These are phyloP conservation scores for Coremacera marginata DNA, from an alignment of 2,888 invertebrate genomes.

Conservation along the genomic window DNA sequence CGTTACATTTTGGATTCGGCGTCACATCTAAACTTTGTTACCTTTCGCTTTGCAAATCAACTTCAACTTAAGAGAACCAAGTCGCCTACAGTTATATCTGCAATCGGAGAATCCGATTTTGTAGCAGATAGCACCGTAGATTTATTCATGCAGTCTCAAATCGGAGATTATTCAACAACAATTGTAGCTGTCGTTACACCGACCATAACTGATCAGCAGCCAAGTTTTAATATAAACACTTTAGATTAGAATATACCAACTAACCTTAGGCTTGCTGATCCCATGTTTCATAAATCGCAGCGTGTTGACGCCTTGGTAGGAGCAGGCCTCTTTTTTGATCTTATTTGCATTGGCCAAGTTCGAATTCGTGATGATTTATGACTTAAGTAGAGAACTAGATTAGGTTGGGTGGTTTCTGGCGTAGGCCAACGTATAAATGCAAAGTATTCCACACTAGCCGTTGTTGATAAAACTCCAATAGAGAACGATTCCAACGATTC, in stretches of 20 bases:
- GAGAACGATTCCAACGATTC: background rate
- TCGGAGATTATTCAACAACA: background rate
- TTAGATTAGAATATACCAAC: conserved; percentile 41
- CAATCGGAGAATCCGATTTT: conserved; percentile 36
- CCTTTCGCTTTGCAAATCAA: conserved; percentile 25
- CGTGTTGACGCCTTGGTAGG: conserved; percentile 46
- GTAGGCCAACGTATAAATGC: conserved; percentile 15
- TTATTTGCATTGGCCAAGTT: conserved; percentile 47
- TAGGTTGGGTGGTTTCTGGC: conserved; percentile 48
- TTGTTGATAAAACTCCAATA: too few species aligned
- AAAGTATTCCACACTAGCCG: background rate
- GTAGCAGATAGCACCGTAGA: conserved; percentile 28
- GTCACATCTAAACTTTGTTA: conserved; percentile 37
- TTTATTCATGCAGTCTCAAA: conserved; percentile 12
- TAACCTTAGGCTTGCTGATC: conserved; percentile 47
- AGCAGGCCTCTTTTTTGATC: conserved; percentile 46
- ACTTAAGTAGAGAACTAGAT: conserved; percentile 45
- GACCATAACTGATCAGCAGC: conserved; percentile 47
- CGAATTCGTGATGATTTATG: conserved; percentile 39
- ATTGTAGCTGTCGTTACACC: conserved; percentile 44
- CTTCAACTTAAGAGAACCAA: conserved; percentile 27
- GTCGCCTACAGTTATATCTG: conserved; percentile 31
- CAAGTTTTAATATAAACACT: conserved; percentile 36
- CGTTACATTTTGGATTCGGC: conserved; percentile 26
- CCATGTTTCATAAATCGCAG: conserved; percentile 42